Conservation (phyloP, 2,113 vertebrate genomes). For the Globicephala melas region DNA sequence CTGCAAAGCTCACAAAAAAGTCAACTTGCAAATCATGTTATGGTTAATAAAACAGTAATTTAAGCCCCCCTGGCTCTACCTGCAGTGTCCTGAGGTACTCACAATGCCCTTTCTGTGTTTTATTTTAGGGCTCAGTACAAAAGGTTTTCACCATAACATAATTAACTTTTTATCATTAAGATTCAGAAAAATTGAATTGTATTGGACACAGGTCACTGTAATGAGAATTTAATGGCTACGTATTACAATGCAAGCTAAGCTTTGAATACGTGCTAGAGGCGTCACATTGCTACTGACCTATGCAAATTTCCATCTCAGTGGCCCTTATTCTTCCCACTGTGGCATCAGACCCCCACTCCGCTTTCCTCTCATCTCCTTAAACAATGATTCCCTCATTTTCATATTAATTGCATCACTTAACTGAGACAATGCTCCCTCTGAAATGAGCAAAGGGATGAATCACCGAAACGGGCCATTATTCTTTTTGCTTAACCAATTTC, state of each 20-base stretch:
- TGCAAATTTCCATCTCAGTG: conserved; percentile 83
- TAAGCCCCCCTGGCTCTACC: conserved; percentile 67
- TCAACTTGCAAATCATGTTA: conserved; percentile 76
- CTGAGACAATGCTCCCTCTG: conserved; percentile 86
- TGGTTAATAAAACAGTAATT: conserved; percentile 83
- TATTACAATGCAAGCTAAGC: conserved; percentile 80
- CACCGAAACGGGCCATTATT: conserved; percentile 85
- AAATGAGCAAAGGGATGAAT: conserved; percentile 88
- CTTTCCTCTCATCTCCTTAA: conserved; percentile 84
- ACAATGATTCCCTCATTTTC: conserved; percentile 91
- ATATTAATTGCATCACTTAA: conserved; percentile 91
- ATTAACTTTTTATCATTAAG: conserved; percentile 87
- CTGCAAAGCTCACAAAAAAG: conserved; percentile 70
- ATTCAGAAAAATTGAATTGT: conserved; percentile 84
- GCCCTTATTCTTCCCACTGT: conserved; percentile 76
- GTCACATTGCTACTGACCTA: conserved; percentile 84
- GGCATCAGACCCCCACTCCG: conserved; percentile 76
- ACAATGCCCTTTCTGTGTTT: conserved; percentile 76
- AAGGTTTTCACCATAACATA: conserved; percentile 83
- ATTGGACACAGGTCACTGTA: conserved; percentile 84
- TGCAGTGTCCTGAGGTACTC: conserved; percentile 70
- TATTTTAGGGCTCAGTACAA: conserved; percentile 80
- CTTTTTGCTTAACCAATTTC: conserved; percentile 90
- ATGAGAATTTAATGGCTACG: conserved; percentile 85
- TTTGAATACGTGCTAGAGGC: conserved; percentile 78